phyloP scores from a whole-genome alignment of 2,113 vertebrate species.

The Xyrauchen texanus region DNA sequence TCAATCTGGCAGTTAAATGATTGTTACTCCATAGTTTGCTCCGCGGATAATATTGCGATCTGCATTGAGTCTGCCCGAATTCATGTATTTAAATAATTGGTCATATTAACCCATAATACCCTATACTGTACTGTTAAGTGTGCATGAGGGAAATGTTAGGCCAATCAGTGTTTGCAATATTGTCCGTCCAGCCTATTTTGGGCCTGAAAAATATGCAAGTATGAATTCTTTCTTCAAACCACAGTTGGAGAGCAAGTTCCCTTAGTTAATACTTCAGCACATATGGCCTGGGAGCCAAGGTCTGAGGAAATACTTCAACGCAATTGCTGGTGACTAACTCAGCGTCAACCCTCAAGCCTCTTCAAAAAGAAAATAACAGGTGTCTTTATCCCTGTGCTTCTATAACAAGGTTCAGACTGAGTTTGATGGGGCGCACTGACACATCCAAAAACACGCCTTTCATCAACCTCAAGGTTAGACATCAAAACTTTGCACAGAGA shows the following conservation, averaged over 20 bases:
- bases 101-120: too few species aligned
- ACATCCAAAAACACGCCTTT: constrained; percentile 38
- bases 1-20: constrained; percentile 1
- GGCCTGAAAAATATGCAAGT: too few species aligned
- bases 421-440: constrained; percentile 47
- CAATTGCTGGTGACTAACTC: constrained; percentile 64
- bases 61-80: background rate
- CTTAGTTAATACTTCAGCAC: background rate
- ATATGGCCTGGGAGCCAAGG: constrained; percentile 19
- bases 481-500: constrained; percentile 19
- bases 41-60: constrained; percentile 39
- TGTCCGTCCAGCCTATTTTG: too few species aligned
- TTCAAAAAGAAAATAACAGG: constrained; percentile 24
- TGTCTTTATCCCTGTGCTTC: constrained; percentile 69
- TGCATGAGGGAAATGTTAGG: too few species aligned
- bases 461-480: background rate
- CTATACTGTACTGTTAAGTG: too few species aligned
- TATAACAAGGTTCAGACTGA: constrained; percentile 41
- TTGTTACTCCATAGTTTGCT: constrained; percentile 25
- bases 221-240: background rate
- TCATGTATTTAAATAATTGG: background rate
- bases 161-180: too few species aligned
- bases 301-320: constrained; percentile 49
- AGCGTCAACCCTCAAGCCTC: constrained; percentile 38
- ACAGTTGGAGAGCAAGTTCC: background rate